Evolutionary conservation across 2,888 invertebrate species (phyloP).

Genomic region (Neoascia interrupta): DNA sequence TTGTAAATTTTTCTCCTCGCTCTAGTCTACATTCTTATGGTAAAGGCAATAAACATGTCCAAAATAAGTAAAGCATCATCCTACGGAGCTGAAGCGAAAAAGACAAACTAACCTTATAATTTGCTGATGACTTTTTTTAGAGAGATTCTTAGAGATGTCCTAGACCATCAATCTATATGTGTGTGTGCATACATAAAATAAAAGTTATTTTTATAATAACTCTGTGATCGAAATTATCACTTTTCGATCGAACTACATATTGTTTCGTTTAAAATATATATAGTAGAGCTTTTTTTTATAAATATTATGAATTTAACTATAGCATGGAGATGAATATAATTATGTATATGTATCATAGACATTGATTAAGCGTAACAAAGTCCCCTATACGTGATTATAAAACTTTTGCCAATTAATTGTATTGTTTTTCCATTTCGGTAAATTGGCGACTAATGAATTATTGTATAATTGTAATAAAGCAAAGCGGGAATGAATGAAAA

Average conservation of each 20-base stretch:
- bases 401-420: slow-evolving; percentile 53
- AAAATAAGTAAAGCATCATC: slow-evolving; percentile 91
- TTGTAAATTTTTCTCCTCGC: no score
- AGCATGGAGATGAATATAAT: slow-evolving; percentile 7
- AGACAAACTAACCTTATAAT: slow-evolving; percentile 71
- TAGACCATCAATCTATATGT: not conserved
- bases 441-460: slow-evolving; percentile 31
- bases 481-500: slow-evolving; percentile 34
- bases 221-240: slow-evolving; percentile 2
- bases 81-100: slow-evolving; percentile 82
- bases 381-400: slow-evolving; percentile 2
- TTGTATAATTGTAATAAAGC: slow-evolving; percentile 41
- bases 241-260: slow-evolving; percentile 1
- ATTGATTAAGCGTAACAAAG: slow-evolving; percentile 52
- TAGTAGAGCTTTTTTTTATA: slow-evolving; percentile 34
- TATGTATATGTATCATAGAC: slow-evolving; percentile 40
- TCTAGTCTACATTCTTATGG: slow-evolving; percentile 89
- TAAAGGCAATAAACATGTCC: slow-evolving; percentile 90
- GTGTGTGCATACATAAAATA: slow-evolving; percentile 43
- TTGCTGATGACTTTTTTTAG: slow-evolving; percentile 16
- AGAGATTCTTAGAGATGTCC: slow-evolving; percentile 1
- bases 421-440: slow-evolving; percentile 18
- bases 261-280: slow-evolving; percentile 12
- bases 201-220: slow-evolving; percentile 27
- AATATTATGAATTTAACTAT: slow-evolving; percentile 25